Conservation (phyloP, 2,113 vertebrate genomes). For the Heptranchias perlo region DNA sequence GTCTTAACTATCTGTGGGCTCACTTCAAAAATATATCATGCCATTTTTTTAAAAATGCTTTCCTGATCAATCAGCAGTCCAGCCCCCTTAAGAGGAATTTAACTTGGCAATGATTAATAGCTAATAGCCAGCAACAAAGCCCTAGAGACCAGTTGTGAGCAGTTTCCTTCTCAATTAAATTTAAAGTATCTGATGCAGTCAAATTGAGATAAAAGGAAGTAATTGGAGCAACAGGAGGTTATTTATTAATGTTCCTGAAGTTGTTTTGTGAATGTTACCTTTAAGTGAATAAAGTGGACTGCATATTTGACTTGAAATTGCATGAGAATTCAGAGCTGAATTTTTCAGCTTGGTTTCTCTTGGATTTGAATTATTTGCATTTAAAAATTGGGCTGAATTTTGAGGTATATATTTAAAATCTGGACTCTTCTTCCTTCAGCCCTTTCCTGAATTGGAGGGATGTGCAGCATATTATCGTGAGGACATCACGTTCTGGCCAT, state of each 20-base stretch:
- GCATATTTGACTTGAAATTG: not conserved
- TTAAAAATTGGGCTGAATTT: not conserved
- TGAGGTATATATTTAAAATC: not conserved
- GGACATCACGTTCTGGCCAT: constrained; percentile 90
- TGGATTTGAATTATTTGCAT: constrained; percentile 44
- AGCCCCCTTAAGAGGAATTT: constrained; percentile 26
- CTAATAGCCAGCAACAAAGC: constrained; percentile 19
- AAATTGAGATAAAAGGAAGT: constrained; percentile 38
- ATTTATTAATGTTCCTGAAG: constrained; percentile 38
- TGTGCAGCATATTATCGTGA: constrained; percentile 97
- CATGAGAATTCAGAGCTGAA: not conserved
- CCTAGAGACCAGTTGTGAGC: constrained; percentile 2
- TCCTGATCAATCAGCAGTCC: not conserved
- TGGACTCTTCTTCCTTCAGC: constrained; percentile 51
- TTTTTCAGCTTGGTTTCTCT: not conserved
- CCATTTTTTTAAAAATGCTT: not conserved
- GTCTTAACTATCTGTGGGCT: not conserved
- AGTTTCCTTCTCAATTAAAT: constrained; percentile 29
- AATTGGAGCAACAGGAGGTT: constrained; percentile 29
- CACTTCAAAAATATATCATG: not conserved
- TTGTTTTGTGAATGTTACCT: constrained; percentile 36
- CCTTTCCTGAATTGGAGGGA: constrained; percentile 90
- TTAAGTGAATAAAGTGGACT: constrained; percentile 37
- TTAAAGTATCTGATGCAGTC: constrained; percentile 11
- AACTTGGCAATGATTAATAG: constrained; percentile 15